Percentiles rank a stretch among this genome's conserved stretches.
These are phyloP conservation scores for Acanthosoma haemorrhoidale DNA, from an alignment of 2,888 invertebrate genomes.

Conservation along the genomic window DNA sequence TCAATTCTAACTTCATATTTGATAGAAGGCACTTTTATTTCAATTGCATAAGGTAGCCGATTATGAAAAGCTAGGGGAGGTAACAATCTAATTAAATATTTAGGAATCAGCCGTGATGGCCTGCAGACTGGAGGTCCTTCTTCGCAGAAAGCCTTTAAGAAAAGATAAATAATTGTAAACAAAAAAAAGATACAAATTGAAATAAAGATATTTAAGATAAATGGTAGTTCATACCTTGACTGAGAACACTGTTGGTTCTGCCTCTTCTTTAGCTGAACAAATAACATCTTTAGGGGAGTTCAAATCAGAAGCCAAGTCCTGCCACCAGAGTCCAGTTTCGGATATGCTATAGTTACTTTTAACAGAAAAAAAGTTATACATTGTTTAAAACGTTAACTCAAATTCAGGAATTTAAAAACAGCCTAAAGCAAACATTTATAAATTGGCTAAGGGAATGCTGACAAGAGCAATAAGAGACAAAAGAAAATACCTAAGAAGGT, in stretches of 20 bases:
- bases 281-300: constrained; percentile 61
- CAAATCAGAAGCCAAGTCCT: constrained; percentile 63
- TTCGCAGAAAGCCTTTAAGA: constrained; percentile 48
- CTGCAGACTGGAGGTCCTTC: constrained; percentile 50
- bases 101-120: constrained; percentile 57
- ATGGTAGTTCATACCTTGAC: constrained; percentile 52
- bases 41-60: constrained; percentile 66
- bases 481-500: too few relatives aligned
- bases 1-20: constrained; percentile 57
- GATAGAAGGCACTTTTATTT: constrained; percentile 52
- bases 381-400: too few relatives aligned
- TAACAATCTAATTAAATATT: constrained; percentile 64
- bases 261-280: constrained; percentile 60
- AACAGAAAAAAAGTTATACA: too few relatives aligned
- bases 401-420: too few relatives aligned
- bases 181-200: not conserved
- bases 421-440: too few relatives aligned
- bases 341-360: constrained; percentile 64
- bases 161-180: not conserved
- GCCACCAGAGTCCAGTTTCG: constrained; percentile 72
- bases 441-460: too few relatives aligned
- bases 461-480: too few relatives aligned
- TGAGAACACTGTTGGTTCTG: constrained; percentile 59
- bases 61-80: constrained; percentile 72
- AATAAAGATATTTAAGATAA: not conserved